Base-by-base conservation (phyloP, 2,113 vertebrate genomes). In the Monopterus albus region DNA sequence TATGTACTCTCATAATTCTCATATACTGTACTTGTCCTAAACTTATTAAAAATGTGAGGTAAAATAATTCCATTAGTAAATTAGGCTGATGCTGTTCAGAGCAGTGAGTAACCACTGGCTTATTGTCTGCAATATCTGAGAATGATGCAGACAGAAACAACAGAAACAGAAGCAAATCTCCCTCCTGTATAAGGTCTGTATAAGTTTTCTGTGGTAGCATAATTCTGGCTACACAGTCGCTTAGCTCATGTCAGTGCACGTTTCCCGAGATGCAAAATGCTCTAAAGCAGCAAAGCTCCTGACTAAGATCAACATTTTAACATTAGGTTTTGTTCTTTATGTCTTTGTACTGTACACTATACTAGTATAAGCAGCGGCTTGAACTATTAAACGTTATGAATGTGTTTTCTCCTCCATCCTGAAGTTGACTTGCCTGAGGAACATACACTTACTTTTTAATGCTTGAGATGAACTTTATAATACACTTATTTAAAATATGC, bases 121-220 rank as follows among this genome's bases (percentile, higher is more conserved):
- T 36, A 36, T 62, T 38, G 29, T 28, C 21, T 38, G 68, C 29
- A 62, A 53, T 3, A 35, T 18, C 28, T 0, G 1, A 31, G 40
- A 59, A 10, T 58, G 5, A 35, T 50, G 33, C 20, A 42, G 50
- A 43, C 20, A 42, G 50, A 45, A 45, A 29, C 43, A 69, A 36
- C 45, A 47, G 3, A 47, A 46, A 47, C 25, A 47, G 15, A 35
- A 31, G 29, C 8, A 31, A 31, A 31, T 31, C 29, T 31, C 4
- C 1, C 13, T 5, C 7, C 11, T 40, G 35, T 12, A 25, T 26
- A 2, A 40, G n/a, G 8, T 18, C 10, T 2, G 0, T 2, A 8
- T 1, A 21, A 31, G 3, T 2, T 40, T 60, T 40, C 21, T 18
- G 18, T 31, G 14, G 33, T n/a, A 10, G 25, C 17, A 46, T 25